A percentile compares a stretch with the other conserved stretches of the same genome.
Evolutionary conservation across 2,113 vertebrate species (phyloP).

Genomic region (Dissostichus mawsoni): DNA sequence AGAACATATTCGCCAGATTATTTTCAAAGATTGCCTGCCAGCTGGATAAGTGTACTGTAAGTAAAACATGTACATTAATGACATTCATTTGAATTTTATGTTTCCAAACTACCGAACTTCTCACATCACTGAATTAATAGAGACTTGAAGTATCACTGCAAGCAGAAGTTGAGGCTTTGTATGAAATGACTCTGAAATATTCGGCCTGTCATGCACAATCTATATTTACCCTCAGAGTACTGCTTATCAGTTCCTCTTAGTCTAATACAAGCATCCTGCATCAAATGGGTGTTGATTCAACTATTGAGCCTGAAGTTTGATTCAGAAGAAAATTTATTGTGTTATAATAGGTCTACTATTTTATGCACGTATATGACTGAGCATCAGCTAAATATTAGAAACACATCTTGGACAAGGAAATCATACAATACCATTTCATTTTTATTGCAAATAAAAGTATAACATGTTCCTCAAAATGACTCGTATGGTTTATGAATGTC

Average conservation of each 20-base stretch:
- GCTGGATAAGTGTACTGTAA: not conserved
- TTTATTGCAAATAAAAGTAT: too few species aligned
- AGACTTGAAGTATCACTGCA: not conserved
- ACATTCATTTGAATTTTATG: not conserved
- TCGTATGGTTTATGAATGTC: too few species aligned
- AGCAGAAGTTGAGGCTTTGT: not conserved
- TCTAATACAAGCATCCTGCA: not conserved
- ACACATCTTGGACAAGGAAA: not conserved
- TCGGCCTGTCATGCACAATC: not conserved
- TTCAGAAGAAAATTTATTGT: too few species aligned
- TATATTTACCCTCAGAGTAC: not conserved
- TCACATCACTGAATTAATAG: not conserved
- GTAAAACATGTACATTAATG: not conserved
- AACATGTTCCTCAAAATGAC: too few species aligned
- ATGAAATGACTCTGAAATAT: not conserved
- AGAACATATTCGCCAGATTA: too few species aligned
- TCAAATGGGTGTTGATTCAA: not conserved
- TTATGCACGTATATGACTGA: not conserved
- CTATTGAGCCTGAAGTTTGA: not conserved
- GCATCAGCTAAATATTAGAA: too few species aligned
- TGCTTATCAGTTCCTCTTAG: not conserved
- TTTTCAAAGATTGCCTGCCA: too few species aligned
- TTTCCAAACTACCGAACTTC: not conserved
- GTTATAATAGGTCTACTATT: not conserved
- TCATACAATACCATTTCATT: too few species aligned